Evolutionary conservation across 2,797 vertebrate genomes (phyloP).

Genomic region (Manis javanica): DNA sequence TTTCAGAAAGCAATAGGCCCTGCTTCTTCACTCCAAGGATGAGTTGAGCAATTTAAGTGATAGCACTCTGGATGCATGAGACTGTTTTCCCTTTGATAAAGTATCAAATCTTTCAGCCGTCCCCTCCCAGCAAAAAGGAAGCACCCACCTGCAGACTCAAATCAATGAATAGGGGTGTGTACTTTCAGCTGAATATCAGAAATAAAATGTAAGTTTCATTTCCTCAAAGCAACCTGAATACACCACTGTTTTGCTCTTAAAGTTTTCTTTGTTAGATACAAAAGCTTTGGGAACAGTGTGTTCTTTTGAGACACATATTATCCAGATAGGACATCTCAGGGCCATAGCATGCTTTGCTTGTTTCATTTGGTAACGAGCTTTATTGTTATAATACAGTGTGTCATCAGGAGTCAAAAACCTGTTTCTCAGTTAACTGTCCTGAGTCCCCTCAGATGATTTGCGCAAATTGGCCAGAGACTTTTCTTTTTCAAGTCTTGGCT

Average conservation of each 20-base stretch:
- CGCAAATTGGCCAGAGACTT: background rate
- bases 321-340: background rate
- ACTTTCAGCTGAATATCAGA: background rate
- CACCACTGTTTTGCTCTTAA: background rate
- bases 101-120: background rate
- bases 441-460: no score
- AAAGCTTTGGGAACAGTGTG: background rate
- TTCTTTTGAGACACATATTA: background rate
- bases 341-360: background rate
- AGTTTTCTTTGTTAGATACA: background rate
- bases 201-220: background rate
- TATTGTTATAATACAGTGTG: background rate
- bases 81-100: background rate
- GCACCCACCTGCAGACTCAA: background rate
- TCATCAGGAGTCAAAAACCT: slow-evolving; percentile 45
- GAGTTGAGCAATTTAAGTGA: background rate
- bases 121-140: background rate
- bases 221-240: background rate
- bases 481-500: background rate
- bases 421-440: background rate
- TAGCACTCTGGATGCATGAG: background rate
- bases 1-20: background rate
- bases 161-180: background rate
- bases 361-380: background rate
- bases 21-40: background rate